Percentiles rank a stretch among this genome's conserved stretches.
Conservation (phyloP, 2,797 vertebrate species). For the Amphiprion clarkii region DNA sequence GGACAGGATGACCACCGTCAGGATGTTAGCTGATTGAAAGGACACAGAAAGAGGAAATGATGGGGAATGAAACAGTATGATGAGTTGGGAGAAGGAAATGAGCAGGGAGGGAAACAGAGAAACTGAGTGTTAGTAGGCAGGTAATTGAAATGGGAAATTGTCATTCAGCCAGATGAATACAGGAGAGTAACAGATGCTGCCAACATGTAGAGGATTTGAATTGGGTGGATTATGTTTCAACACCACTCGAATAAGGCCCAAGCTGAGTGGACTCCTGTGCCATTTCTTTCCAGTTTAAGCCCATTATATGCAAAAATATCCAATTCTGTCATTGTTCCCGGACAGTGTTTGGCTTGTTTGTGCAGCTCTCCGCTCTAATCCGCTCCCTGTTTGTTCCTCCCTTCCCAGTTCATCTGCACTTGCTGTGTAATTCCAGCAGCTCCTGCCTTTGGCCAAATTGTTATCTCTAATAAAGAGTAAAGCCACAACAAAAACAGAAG, state of each 20-base stretch:
- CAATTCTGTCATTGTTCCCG: slow-evolving; percentile 22
- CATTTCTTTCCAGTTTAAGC: slow-evolving; percentile 16
- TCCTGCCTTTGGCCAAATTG: slow-evolving; percentile 64
- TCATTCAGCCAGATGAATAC: slow-evolving; percentile 13
- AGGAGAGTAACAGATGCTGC: slow-evolving; percentile 6
- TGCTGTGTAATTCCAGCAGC: slow-evolving; percentile 61
- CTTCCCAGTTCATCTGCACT: slow-evolving; percentile 46
- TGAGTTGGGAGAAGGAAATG: slow-evolving; percentile 45
- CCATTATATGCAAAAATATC: background rate
- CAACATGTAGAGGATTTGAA: background rate
- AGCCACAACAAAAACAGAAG: slow-evolving; percentile 59
- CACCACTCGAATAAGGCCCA: slow-evolving; percentile 6
- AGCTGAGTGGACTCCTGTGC: background rate
- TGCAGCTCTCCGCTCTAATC: slow-evolving; percentile 38
- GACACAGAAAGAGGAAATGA: slow-evolving; percentile 38
- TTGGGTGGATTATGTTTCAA: background rate
- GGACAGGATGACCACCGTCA: slow-evolving; percentile 97
- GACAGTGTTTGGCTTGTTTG: slow-evolving; percentile 36
- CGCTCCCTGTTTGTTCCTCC: slow-evolving; percentile 24
- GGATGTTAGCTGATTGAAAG: slow-evolving; percentile 90
- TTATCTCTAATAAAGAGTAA: slow-evolving; percentile 69
- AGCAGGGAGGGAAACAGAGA: slow-evolving; percentile 58
- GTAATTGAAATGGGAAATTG: slow-evolving; percentile 43
- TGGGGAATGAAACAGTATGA: slow-evolving; percentile 20
- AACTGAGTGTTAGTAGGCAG: slow-evolving; percentile 64